Evolutionary conservation across 2,888 invertebrate species (phyloP).

Genomic region (Mesodorylaimus sp.): DNA sequence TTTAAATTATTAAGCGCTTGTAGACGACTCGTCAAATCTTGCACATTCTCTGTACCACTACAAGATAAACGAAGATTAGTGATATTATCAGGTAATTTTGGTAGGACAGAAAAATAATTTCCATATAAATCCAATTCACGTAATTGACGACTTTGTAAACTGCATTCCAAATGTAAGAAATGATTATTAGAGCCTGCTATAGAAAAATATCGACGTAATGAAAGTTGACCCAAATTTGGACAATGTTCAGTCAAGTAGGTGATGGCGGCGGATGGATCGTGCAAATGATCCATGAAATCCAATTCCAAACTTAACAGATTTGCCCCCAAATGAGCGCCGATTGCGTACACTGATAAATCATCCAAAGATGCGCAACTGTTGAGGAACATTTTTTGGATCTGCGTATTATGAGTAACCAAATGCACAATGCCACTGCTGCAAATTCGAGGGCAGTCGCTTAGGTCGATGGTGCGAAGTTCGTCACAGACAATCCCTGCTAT

Average conservation of each 20-base stretch:
- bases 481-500: conserved; percentile 18
- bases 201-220: conserved; percentile 23
- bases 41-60: conserved; percentile 17
- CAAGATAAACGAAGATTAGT: conserved; percentile 21
- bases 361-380: conserved; percentile 24
- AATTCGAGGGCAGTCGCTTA: conserved; percentile 24
- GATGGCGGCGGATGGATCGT: conserved; percentile 20
- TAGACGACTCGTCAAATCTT: conserved; percentile 16
- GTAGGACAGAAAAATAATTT: conserved; percentile 22
- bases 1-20: no score
- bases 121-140: conserved; percentile 24
- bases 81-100: conserved; percentile 20
- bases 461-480: conserved; percentile 19
- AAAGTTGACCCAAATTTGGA: conserved; percentile 23
- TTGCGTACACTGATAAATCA: conserved; percentile 25
- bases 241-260: conserved; percentile 20
- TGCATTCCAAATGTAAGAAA: conserved; percentile 4
- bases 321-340: conserved; percentile 21
- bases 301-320: conserved; percentile 19
- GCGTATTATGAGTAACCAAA: conserved; percentile 20
- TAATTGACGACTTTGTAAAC: conserved; percentile 11
- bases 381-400: conserved; percentile 20
- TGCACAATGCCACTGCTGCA: conserved; percentile 19
- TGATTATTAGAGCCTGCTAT: background rate
- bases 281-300: conserved; percentile 18